phyloP scores from a whole-genome alignment of 2,797 vertebrate genomes.

The Sciurus vulgaris region DNA sequence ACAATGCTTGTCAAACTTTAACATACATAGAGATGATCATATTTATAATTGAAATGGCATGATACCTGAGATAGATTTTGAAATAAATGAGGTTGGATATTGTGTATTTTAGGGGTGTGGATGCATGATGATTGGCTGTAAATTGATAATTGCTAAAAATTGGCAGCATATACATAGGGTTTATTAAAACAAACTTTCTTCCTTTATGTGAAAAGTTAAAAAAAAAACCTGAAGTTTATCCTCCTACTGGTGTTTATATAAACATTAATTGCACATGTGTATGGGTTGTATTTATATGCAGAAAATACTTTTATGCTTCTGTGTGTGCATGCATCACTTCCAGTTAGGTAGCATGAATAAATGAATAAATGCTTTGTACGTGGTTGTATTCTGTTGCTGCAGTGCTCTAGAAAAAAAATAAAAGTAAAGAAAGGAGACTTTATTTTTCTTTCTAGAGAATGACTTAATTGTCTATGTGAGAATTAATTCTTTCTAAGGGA shows the following conservation, averaged over 20 bases:
- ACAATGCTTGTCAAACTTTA: not conserved
- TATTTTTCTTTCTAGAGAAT: conserved; percentile 11
- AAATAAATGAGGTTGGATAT: not conserved
- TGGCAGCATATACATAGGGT: not conserved
- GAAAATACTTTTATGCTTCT: not conserved
- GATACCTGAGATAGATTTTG: not conserved
- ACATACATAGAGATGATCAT: not conserved
- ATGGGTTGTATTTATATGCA: not conserved
- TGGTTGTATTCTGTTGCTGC: not conserved
- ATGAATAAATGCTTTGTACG: not conserved
- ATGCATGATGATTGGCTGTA: not conserved
- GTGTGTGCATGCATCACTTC: not conserved
- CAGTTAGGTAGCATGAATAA: not conserved
- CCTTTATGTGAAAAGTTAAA: not conserved
- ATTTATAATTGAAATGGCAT: conserved; percentile 30
- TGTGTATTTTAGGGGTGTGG: not conserved
- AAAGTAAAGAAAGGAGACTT: not conserved
- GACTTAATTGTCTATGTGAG: not conserved
- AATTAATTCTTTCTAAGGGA: not conserved
- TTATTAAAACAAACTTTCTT: not conserved
- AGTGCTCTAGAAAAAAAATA: not conserved
- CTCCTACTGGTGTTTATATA: not conserved
- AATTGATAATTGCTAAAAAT: not conserved
- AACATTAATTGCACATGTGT: not conserved
- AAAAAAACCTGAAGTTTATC: not conserved